Base-by-base conservation (phyloP, 2,888 invertebrate genomes). In the Dryobota labecula region DNA sequence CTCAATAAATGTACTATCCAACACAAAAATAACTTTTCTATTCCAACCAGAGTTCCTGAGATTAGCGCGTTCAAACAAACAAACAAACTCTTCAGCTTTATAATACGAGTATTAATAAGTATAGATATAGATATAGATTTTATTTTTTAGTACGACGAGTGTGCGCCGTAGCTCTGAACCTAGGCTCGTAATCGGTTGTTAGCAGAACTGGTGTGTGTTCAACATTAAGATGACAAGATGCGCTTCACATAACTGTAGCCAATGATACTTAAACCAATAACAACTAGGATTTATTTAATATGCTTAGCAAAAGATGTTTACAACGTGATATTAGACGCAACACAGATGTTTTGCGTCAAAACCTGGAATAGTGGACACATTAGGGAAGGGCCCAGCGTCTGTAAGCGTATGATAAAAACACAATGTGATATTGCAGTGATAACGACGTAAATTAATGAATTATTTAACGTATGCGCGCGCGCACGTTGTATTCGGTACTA, bases 381-480 rank as follows among this genome's bases (percentile, higher is more conserved):
- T 80, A 69, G 56, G 47, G 47, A 30, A 27, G 27, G 47, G 27
- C 24, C 33, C 24, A 43, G 47, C 24, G 33, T 33, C 54, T 45
- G 60, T 67, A 54, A 36, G n/a, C 15, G 49, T 47, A 41, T 49
- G n/a, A 74, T 62, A 67, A 74, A 84, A 78, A 71, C 65, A 76
- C 70, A 78, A n/a, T n/a, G n/a, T n/a, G n/a, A n/a, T 77, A 84
- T 73, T 60, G 79, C 69, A 83, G 58, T 86, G 87, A 87, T 86
- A 87, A 87, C 84, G 83, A 86, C 82, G 80, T 84, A 89, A 88
- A 91, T 89, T 89, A 90, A 91, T 92, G 90, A 92, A 92, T 92
- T 90, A 92, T 91, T 89, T 86, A 92, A 86, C 75, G 83, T 83
- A 84, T 75, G 84, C 84, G 85, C 83, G 78, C 78, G 86, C 84